Evolutionary conservation across 2,797 vertebrate species (phyloP), one percentile per base, ranked within the genome.

Genomic region (Bufotes viridis): DNA sequence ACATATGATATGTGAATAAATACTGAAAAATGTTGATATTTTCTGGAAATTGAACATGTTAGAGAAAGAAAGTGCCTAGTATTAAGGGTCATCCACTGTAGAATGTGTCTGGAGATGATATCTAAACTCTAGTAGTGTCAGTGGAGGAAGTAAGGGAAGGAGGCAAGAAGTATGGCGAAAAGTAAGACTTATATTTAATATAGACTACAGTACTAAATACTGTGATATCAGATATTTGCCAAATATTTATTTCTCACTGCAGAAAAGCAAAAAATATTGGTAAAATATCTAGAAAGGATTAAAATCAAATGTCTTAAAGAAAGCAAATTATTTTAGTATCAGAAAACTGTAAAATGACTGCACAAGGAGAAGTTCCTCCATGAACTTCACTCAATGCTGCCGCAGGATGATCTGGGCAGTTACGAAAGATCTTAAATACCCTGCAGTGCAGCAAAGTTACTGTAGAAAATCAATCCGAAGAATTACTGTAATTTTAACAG

Each of bases 401-500:
- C 29, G 61, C 26, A 12, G 58, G 24, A 63, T 20, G 78, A 60
- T 61, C 57, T 80, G 78, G 18, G 17, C 9, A 61, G 17, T 80
- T 80, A 34, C 10, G 29, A 63, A 80, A 60, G 15, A 58, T 80
- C 78, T 80, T 22, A 34, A 18, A 60, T n/a, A 80, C 26, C 85
- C 76, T 49, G 51, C 63, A 58, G 78, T 24, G 65, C 15, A 69
- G 42, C 22, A 79, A 57, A 78, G 60, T 34, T 58, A 63, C 42
- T 86, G 55, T 79, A 86, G 75, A 78, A 85, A 86, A 86, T 86
- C 76, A 86, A 86, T 79, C 76, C 24, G 49, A 26, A 69, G 60
- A 79, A 80, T 67, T 86, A 42, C 42, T 42, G 42, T 42, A 69
- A 78, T 86, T 86, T 70, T 63, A 80, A 79, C 84, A 79, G 49